Evolutionary conservation across 2,888 invertebrate genomes (phyloP).

Genomic region (Lycophotia porphyrea): DNA sequence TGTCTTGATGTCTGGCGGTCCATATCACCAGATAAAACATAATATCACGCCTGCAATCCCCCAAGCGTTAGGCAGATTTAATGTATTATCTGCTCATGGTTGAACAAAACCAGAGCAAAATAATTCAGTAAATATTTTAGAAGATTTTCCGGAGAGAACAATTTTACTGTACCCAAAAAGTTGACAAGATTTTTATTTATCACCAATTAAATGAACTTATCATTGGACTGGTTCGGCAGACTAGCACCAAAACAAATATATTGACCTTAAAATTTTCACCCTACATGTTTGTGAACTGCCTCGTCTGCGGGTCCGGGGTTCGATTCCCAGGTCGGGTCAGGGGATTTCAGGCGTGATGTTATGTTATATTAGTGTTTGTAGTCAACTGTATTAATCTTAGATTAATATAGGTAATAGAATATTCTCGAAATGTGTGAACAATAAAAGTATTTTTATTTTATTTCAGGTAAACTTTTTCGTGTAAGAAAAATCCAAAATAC

Average conservation of each 20-base stretch:
- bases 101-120: no score
- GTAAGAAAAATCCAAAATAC: conserved; percentile 32
- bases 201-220: neutral
- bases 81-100: no score
- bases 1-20: no score
- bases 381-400: no score
- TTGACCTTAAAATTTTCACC: neutral
- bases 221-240: neutral
- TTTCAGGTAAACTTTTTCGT: conserved; percentile 36
- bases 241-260: neutral
- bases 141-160: no score
- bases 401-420: no score
- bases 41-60: neutral
- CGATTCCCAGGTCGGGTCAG: neutral
- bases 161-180: neutral
- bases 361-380: neutral
- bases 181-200: neutral
- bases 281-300: neutral
- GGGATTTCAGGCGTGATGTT: neutral
- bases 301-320: neutral
- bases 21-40: no score
- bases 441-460: no score
- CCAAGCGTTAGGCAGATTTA: neutral
- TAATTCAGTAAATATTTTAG: no score
- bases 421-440: neutral